Percentiles rank a stretch among this genome's conserved stretches.
These are phyloP conservation scores for Drosophila tripunctata DNA, from an alignment of 2,888 invertebrate genomes.

Conservation along the genomic window DNA sequence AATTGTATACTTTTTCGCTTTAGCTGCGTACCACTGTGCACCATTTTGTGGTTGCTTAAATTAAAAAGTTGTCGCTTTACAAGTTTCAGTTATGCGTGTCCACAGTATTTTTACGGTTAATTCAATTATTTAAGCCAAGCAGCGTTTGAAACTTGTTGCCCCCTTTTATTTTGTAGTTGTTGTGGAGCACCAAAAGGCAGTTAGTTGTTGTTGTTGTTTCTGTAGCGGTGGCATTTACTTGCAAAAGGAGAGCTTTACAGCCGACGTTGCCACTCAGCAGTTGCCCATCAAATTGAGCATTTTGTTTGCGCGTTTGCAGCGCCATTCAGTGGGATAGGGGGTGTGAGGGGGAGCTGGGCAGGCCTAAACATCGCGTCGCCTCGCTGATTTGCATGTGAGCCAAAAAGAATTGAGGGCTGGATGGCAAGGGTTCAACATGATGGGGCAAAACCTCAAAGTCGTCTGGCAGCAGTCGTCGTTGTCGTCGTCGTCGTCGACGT, in stretches of 20 bases:
- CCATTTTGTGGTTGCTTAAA: background rate
- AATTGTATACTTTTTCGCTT: background rate
- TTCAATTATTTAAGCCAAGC: conserved; percentile 42
- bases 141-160: conserved; percentile 28
- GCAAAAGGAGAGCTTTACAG: conserved; percentile 6
- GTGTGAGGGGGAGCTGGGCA: conserved; percentile 5
- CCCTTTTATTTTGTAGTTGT: background rate
- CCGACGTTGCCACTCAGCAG: conserved; percentile 33
- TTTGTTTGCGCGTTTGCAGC: conserved; percentile 56
- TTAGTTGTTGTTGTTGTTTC: background rate
- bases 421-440: conserved; percentile 19
- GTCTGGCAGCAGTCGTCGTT: conserved; percentile 49
- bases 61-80: background rate
- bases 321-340: conserved; percentile 41
- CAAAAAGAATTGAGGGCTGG: conserved; percentile 20
- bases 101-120: conserved; percentile 20
- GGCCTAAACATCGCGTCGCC: conserved; percentile 52
- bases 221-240: conserved; percentile 6
- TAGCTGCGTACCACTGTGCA: background rate
- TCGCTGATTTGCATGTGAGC: conserved; percentile 67
- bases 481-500: conserved; percentile 10
- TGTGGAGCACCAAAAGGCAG: conserved; percentile 1
- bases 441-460: conserved; percentile 55
- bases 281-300: conserved; percentile 67
- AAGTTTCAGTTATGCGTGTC: conserved; percentile 3